Conservation (phyloP, 2,888 invertebrate species). For the Papilio gigon region DNA sequence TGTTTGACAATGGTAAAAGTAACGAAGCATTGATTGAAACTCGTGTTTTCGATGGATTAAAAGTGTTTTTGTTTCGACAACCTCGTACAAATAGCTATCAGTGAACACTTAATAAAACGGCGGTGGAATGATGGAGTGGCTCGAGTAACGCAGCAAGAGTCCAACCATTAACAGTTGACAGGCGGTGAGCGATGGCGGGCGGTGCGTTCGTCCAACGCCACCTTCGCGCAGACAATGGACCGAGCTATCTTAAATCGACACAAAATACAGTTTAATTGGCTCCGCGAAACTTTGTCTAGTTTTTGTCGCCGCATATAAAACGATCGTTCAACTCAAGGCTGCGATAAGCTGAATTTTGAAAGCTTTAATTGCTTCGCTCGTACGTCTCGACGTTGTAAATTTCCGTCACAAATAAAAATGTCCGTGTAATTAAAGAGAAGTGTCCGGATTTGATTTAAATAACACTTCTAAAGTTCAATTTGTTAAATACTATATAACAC, state of each 20-base stretch:
- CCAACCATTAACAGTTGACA: conserved; percentile 76
- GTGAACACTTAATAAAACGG: conserved; percentile 71
- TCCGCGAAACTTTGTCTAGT: conserved; percentile 64
- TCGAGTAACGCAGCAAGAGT: conserved; percentile 58
- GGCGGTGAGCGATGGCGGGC: conserved; percentile 72
- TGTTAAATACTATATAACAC: conserved; percentile 8
- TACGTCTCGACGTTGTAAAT: conserved; percentile 34
- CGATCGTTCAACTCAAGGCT: conserved; percentile 56
- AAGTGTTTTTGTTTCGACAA: conserved; percentile 63
- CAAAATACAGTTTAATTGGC: conserved; percentile 79
- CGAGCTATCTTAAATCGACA: conserved; percentile 76
- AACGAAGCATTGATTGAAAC: conserved; percentile 40
- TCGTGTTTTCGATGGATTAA: conserved; percentile 61
- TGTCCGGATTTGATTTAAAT: conserved; percentile 20
- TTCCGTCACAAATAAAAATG: conserved; percentile 34
- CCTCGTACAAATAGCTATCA: conserved; percentile 56
- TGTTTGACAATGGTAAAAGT: conserved; percentile 2
- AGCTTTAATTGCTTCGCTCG: conserved; percentile 44
- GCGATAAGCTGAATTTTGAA: conserved; percentile 53
- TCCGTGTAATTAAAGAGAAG: conserved; percentile 30
- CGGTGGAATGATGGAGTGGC: conserved; percentile 72
- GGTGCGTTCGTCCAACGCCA: conserved; percentile 64
- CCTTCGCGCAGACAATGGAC: conserved; percentile 76
- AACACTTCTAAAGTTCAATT: conserved; percentile 27
- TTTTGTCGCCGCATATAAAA: conserved; percentile 55